Conservation (phyloP, 2,888 invertebrate genomes). For the Drosophila incognita region DNA sequence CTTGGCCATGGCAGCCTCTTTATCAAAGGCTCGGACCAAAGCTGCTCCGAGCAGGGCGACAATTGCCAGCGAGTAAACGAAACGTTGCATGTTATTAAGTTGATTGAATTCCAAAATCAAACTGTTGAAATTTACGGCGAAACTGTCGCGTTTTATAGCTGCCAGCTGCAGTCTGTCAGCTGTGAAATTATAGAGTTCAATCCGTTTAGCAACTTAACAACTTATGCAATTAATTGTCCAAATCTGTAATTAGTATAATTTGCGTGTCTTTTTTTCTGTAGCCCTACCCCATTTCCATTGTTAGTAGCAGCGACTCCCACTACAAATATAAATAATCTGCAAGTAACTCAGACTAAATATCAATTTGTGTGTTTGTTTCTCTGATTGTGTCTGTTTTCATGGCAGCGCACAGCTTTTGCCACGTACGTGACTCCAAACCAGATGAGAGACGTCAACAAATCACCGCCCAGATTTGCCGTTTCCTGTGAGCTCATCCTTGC, state of each 20-base stretch:
- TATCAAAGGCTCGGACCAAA: constrained; percentile 55
- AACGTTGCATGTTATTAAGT: constrained; percentile 48
- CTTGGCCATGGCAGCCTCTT: constrained; percentile 64
- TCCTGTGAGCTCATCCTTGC: constrained; percentile 16
- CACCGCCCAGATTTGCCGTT: constrained; percentile 55
- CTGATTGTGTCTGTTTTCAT: not conserved
- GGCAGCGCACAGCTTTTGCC: constrained; percentile 14
- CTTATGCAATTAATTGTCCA: constrained; percentile 34
- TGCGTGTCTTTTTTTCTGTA: not conserved
- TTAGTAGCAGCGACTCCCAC: constrained; percentile 2
- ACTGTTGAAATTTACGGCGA: constrained; percentile 34
- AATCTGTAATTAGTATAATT: constrained; percentile 49
- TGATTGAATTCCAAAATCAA: constrained; percentile 21
- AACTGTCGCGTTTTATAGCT: constrained; percentile 52
- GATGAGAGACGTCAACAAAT: constrained; percentile 30
- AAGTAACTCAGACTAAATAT: not conserved
- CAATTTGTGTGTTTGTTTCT: not conserved
- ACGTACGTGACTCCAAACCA: constrained; percentile 48
- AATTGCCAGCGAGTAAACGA: constrained; percentile 26
- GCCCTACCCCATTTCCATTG: constrained; percentile 7
- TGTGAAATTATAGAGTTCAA: constrained; percentile 76
- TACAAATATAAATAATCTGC: not conserved
- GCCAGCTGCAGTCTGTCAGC: constrained; percentile 49
- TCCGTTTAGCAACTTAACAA: constrained; percentile 36
- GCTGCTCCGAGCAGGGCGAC: constrained; percentile 42